Conservation (phyloP, 2,888 invertebrate species). For the Meghimatium bilineatum region DNA sequence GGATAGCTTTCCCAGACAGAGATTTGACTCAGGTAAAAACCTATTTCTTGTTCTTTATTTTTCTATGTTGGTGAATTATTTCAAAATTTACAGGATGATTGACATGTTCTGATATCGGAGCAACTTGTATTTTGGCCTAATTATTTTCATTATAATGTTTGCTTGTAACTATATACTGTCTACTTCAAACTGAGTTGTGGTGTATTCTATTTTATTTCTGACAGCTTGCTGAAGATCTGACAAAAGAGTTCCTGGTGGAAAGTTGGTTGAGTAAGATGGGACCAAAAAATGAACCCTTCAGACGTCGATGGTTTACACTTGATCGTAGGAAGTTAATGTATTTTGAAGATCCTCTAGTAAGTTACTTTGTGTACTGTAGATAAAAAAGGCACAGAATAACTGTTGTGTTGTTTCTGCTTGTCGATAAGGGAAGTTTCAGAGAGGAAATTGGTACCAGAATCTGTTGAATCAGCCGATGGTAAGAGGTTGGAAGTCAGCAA, state of each 20-base stretch:
- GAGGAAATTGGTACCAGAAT: no score
- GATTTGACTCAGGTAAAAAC: slow-evolving; percentile 68
- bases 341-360: slow-evolving; percentile 87
- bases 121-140: no score
- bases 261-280: slow-evolving; percentile 94
- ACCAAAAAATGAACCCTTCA: slow-evolving; percentile 88
- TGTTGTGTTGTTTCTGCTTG: no score
- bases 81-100: no score
- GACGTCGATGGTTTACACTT: slow-evolving; percentile 91
- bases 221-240: slow-evolving; percentile 81
- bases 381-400: no score
- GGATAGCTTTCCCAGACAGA: slow-evolving; percentile 87
- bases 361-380: slow-evolving; percentile 53
- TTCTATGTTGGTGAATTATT: background rate
- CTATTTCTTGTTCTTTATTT: background rate
- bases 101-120: no score
- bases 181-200: background rate
- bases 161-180: no score
- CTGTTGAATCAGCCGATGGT: no score
- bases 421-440: no score
- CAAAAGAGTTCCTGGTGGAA: slow-evolving; percentile 89
- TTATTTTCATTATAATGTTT: no score
- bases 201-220: slow-evolving; percentile 16
- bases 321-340: slow-evolving; percentile 95
- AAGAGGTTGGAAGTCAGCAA: no score